These are phyloP conservation scores for Prunella fulvescens DNA, from an alignment of 2,113 vertebrate species.

Conservation along the genomic window DNA sequence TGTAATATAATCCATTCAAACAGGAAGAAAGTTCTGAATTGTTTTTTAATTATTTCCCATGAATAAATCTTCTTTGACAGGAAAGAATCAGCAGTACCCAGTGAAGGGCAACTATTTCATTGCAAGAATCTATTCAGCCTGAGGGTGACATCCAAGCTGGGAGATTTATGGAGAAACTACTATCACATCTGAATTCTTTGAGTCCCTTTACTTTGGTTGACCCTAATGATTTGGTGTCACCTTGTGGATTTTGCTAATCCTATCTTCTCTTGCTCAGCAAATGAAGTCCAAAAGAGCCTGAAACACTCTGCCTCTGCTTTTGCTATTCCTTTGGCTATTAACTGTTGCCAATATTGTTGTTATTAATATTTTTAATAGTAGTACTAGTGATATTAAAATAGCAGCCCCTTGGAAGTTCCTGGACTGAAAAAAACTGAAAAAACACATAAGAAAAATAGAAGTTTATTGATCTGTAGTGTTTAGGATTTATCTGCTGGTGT, in stretches of 20 bases:
- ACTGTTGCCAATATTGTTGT: background rate
- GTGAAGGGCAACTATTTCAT: conserved; percentile 19
- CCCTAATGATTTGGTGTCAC: conserved; percentile 17
- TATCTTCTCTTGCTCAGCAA: background rate
- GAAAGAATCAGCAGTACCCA: background rate
- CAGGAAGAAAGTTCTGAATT: conserved; percentile 8
- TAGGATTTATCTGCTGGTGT: background rate
- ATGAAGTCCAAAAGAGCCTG: background rate
- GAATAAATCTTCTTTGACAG: conserved; percentile 49
- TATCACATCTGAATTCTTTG: background rate
- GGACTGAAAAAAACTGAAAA: background rate
- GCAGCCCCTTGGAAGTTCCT: background rate
- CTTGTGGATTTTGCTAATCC: background rate
- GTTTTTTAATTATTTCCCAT: conserved; percentile 46
- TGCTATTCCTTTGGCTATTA: background rate
- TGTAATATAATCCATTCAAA: background rate
- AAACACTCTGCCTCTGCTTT: background rate
- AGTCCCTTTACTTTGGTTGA: background rate
- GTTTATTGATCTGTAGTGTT: background rate
- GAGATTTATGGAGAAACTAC: conserved; percentile 17
- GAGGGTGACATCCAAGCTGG: background rate
- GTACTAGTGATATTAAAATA: background rate
- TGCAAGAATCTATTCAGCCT: background rate
- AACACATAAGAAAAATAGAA: background rate
- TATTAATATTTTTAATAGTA: background rate